These are phyloP conservation scores for Polyergus mexicanus DNA, from an alignment of 1,140 invertebrate genomes.

Conservation along the genomic window DNA sequence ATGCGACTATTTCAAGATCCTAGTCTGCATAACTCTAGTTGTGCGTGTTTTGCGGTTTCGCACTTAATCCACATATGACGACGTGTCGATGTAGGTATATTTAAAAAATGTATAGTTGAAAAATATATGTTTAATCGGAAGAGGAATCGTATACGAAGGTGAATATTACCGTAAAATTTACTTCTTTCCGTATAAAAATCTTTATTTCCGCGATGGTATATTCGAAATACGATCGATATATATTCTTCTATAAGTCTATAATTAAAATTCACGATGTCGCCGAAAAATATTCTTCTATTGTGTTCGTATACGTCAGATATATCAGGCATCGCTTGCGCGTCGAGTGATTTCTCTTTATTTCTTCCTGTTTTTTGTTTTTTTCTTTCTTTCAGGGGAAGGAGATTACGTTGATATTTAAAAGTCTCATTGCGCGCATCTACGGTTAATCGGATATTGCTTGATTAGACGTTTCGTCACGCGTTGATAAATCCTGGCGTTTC, in stretches of 20 bases:
- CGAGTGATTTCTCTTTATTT: background rate
- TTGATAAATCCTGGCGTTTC: constrained; percentile 89
- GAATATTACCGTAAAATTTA: background rate
- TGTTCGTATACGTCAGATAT: background rate
- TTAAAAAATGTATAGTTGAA: too few species aligned
- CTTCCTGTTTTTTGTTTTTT: background rate
- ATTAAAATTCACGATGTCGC: constrained; percentile 38
- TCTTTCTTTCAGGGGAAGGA: background rate
- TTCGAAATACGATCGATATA: constrained; percentile 23
- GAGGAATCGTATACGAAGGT: background rate
- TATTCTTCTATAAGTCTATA: constrained; percentile 18
- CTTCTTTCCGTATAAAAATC: background rate
- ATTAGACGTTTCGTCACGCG: constrained; percentile 88
- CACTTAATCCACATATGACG: background rate
- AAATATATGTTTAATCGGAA: background rate
- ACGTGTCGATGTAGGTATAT: too few species aligned
- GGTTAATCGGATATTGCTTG: constrained; percentile 87
- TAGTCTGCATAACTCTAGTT: background rate
- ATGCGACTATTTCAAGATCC: background rate
- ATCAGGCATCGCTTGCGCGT: constrained; percentile 23
- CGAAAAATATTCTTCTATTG: constrained; percentile 45
- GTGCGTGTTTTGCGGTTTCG: background rate
- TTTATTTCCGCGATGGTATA: constrained; percentile 28
- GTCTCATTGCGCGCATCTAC: constrained; percentile 61
- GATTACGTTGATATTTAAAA: background rate